A percentile compares a stretch with the other conserved stretches of the same genome.
These are phyloP conservation scores for Tipula confusa DNA, from an alignment of 2,888 invertebrate genomes.

Conservation along the genomic window DNA sequence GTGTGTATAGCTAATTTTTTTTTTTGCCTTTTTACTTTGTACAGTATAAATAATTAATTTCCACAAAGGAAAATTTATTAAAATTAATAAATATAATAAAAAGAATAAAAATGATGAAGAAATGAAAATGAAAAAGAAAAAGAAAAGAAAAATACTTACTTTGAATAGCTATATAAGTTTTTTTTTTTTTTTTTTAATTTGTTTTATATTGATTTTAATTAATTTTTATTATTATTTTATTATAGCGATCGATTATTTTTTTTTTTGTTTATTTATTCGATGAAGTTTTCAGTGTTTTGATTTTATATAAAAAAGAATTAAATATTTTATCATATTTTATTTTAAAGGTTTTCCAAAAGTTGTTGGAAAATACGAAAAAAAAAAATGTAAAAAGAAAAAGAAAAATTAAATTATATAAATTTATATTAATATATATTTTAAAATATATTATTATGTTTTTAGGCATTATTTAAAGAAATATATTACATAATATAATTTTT, in stretches of 20 bases:
- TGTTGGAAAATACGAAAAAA: not conserved
- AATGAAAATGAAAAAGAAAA: not conserved
- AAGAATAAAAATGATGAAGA: not conserved
- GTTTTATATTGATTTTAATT: not conserved
- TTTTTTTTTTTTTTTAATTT: not conserved
- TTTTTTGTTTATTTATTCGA: not conserved
- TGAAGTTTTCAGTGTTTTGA: not conserved
- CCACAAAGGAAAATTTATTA: not conserved
- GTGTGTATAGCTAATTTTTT: not conserved
- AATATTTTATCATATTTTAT: conserved; percentile 4
- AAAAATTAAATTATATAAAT: not conserved
- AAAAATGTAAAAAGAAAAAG: not conserved
- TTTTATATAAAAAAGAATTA: conserved; percentile 8
- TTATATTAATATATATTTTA: not conserved
- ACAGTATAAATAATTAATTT: not conserved
- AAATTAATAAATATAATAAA: not conserved
- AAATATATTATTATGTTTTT: no score
- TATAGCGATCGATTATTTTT: not conserved
- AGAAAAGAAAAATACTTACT: not conserved
- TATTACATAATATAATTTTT: not conserved
- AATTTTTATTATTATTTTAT: conserved; percentile 7
- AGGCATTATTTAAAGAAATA: not conserved
- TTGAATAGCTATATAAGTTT: conserved; percentile 6
- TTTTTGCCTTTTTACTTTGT: not conserved
- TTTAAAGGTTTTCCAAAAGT: not conserved